Evolutionary conservation across 1,140 invertebrate genomes (phyloP).

Genomic region (Meloidogyne floridensis): DNA sequence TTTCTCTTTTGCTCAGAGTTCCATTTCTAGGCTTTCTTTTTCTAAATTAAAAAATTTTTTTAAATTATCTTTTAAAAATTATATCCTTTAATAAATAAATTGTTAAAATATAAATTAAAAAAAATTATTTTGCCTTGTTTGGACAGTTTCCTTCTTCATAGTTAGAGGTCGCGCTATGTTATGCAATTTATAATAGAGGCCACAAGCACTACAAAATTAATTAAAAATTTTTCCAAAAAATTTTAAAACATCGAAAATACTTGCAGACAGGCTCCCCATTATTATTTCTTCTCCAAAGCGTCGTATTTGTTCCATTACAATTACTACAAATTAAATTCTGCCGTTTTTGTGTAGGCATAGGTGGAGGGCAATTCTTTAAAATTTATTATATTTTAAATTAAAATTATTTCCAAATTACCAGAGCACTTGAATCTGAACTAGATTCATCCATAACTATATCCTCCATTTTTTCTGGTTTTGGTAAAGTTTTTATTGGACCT

Average conservation of each 20-base stretch:
- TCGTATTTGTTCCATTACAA: slow-evolving; percentile 46
- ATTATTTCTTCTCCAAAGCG: slow-evolving; percentile 54
- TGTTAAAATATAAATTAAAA: background rate
- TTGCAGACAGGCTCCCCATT: slow-evolving; percentile 57
- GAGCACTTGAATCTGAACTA: background rate
- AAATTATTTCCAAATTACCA: background rate
- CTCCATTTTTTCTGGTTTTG: background rate
- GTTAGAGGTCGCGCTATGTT: slow-evolving; percentile 84
- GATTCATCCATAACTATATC: background rate
- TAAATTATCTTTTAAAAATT: too few species aligned
- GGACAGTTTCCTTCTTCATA: slow-evolving; percentile 82
- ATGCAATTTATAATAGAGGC: slow-evolving; percentile 70
- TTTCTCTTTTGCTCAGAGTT: background rate
- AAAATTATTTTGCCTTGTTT: background rate
- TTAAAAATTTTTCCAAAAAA: slow-evolving; percentile 5
- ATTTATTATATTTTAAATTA: background rate
- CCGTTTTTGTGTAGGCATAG: slow-evolving; percentile 34
- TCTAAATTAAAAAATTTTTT: background rate
- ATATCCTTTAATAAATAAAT: background rate
- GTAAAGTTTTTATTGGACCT: too few species aligned
- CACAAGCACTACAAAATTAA: slow-evolving; percentile 47
- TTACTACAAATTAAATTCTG: slow-evolving; percentile 53
- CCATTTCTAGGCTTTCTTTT: background rate
- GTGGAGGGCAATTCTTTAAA: slow-evolving; percentile 7
- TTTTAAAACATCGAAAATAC: slow-evolving; percentile 18